Base-by-base conservation (phyloP, 2,113 vertebrate genomes). In the Eubucco bourcierii region DNA sequence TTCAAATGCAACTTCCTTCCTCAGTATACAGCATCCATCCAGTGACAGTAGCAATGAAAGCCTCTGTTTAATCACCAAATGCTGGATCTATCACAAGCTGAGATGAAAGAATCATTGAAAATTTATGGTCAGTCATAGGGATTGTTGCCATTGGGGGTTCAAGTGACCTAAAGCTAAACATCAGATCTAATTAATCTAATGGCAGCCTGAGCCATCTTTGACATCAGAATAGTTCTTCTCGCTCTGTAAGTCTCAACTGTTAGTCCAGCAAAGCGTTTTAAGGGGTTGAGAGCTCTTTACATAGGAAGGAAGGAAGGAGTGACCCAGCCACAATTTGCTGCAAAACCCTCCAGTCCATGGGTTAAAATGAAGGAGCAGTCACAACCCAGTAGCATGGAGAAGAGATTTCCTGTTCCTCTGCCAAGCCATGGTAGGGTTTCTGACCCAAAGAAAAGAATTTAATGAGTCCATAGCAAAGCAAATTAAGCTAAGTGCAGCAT, bases 401-500 rank as follows among this genome's bases (percentile, higher is more conserved):
- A 88, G 90, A 96, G 93, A 91, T 93, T 94, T 94, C 90, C 80
- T 77, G 95, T 94, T 97, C 89, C 78, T 87, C 80, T 91, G 93
- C 96, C 93, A 96, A 97, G 80, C 92, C 85, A 82, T 95, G 80
- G 97, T 95, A 95, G 97, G 96, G 95, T 97, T 95, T 94, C 96
- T 96, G 81, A 93, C 84, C 91, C 94, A 97, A 96, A 96, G 60
- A 96, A 96, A 97, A 97, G 91, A 97, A 95, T 97, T 97, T 94
- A 97, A 97, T 98, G 97, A 98, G 97, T 95, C 96, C 91, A 93
- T 70, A 97, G 95, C 97, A 98, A 97, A 98, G 95, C 82, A 95
- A 97, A 97, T 97, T 98, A 97, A 91, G 85, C 70, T 93, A 88
- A 97, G 59, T 96, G 80, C 95, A 95, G 97, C 95, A 90, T 97